Base-by-base conservation (phyloP, 1,140 invertebrate genomes). In the Diplogasteroides magnus region DNA sequence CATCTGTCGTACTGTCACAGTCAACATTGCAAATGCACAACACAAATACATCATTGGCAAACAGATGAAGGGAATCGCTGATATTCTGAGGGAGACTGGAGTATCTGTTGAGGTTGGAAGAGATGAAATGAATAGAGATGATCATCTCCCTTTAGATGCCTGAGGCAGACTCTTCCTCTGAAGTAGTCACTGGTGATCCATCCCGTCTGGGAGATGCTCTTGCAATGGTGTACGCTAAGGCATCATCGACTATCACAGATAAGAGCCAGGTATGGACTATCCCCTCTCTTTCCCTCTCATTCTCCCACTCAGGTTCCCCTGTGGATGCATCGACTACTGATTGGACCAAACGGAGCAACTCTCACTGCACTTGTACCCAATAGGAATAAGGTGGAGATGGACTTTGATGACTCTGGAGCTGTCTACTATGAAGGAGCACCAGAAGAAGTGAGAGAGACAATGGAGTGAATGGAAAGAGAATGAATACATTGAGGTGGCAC, bases 101-200 rank as follows among this genome's bases (percentile, higher is more conserved):
- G 94, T 98, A 0, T 93, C 90, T 73, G 94, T 98, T 1, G 95
- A 98, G n/a, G n/a, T n/a, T n/a, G n/a, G n/a, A n/a, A n/a, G n/a
- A n/a, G n/a, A n/a, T n/a, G n/a, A n/a, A n/a, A n/a, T n/a, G n/a
- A n/a, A n/a, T n/a, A n/a, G n/a, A n/a, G n/a, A n/a, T n/a, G n/a
- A n/a, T n/a, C n/a, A n/a, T n/a, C n/a, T n/a, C n/a, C n/a, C n/a
- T n/a, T n/a, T n/a, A n/a, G 67, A 87, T n/a, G n/a, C n/a, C n/a
- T n/a, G n/a, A n/a, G n/a, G n/a, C n/a, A n/a, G 92, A 95, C 82
- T 90, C 89, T 2, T 85, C 88, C 31, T 90, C 88, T 25, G 93
- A 92, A 77, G 96, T 93, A 0, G 94, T 99, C 72, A 96, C 92
- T 11, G 96, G 96, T 48, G 86, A 87, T 90, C 2, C 90, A 90